These are phyloP conservation scores for Cynopterus brachyotis DNA, from an alignment of 2,113 vertebrate species.

Conservation along the genomic window DNA sequence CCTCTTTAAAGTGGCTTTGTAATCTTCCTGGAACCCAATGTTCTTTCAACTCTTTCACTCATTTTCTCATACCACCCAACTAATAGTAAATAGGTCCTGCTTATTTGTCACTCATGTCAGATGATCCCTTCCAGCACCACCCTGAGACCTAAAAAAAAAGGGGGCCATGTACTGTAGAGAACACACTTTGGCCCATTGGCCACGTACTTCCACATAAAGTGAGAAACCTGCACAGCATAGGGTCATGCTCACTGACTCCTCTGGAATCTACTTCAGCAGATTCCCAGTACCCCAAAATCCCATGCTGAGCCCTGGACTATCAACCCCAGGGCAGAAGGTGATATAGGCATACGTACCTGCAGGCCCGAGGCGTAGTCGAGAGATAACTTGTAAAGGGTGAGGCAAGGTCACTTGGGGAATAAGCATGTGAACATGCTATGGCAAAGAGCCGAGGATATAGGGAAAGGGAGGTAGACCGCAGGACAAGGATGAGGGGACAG, in stretches of 20 bases:
- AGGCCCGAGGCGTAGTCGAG: not conserved
- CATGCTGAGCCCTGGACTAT: not conserved
- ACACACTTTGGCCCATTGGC: not conserved
- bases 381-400: not conserved
- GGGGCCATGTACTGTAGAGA: not conserved
- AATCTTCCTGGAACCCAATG: not conserved
- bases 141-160: not conserved
- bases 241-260: not conserved
- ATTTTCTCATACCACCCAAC: not conserved
- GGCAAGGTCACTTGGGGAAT: not conserved
- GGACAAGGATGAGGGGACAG: not conserved
- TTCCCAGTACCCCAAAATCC: not conserved
- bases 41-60: not conserved
- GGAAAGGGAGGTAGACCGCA: not conserved
- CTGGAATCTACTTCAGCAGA: not conserved
- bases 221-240: not conserved
- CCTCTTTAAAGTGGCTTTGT: not conserved
- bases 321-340: not conserved
- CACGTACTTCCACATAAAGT: not conserved
- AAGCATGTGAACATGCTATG: not conserved
- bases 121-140: not conserved
- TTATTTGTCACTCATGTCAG: not conserved
- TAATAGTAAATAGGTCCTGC: not conserved
- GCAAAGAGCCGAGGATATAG: not conserved
- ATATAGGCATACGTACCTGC: not conserved